Percentiles rank a stretch among this genome's conserved stretches.
phyloP scores from a whole-genome alignment of 2,797 vertebrate genomes.

The Chloroceryle amazona region DNA sequence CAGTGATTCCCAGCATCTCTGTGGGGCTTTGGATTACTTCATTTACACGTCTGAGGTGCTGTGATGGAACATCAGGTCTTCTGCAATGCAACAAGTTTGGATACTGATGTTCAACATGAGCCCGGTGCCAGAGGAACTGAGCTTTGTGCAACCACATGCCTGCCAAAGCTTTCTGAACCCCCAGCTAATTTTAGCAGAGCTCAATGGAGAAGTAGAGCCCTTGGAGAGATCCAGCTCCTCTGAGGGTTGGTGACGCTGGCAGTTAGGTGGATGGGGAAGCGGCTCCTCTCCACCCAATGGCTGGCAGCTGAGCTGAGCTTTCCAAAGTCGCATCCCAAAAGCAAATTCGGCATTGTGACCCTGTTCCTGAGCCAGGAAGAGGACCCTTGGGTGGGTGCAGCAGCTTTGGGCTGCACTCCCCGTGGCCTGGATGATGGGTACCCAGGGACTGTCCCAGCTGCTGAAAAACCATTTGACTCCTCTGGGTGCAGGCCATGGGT shows the following conservation, averaged over 20 bases:
- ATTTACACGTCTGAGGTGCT: neutral
- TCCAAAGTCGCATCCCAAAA: neutral
- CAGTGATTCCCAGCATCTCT: neutral
- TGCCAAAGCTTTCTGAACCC: neutral
- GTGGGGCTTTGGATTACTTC: neutral
- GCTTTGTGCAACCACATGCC: fast-evolving
- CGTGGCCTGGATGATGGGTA: neutral
- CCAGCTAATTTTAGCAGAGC: neutral
- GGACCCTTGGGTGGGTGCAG: fast-evolving
- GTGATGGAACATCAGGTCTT: neutral
- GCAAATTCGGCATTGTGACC: fast-evolving
- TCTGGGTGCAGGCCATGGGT: neutral
- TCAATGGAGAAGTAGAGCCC: neutral
- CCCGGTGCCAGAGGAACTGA: neutral
- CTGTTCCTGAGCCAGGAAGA: fast-evolving
- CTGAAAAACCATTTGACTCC: neutral
- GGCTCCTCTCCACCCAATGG: neutral
- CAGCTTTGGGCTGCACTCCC: neutral
- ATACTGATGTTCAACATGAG: fast-evolving
- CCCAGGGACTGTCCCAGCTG: fast-evolving
- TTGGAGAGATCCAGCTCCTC: neutral
- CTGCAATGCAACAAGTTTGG: neutral
- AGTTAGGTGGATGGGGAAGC: neutral
- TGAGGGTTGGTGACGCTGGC: neutral
- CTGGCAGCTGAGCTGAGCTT: neutral